Percentiles rank a stretch among this genome's conserved stretches.
These are phyloP conservation scores for Eupithecia vulgata DNA, from an alignment of 2,888 invertebrate species.

Conservation along the genomic window DNA sequence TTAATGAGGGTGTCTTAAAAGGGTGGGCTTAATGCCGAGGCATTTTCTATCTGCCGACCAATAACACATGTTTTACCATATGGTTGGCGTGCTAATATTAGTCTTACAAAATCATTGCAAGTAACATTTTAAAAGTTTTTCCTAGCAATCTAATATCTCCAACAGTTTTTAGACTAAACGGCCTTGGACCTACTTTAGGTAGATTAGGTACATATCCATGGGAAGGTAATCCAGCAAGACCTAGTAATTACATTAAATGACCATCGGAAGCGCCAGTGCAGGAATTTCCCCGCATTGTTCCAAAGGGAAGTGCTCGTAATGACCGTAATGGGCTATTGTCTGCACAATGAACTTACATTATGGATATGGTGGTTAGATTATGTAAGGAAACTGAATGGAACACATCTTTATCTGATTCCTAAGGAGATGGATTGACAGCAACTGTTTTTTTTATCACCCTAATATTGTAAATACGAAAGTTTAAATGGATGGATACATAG, in stretches of 20 bases:
- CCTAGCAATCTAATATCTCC: background rate
- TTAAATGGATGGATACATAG: no score
- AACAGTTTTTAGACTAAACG: no score
- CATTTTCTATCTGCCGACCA: no score
- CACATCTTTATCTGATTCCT: background rate
- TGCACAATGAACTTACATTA: constrained; percentile 35
- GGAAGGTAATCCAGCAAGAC: background rate
- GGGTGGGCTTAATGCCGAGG: no score
- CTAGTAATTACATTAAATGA: constrained; percentile 7
- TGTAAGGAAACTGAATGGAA: constrained; percentile 19
- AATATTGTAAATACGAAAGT: no score
- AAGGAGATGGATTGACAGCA: background rate
- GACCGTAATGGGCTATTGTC: constrained; percentile 43
- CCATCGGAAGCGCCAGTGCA: constrained; percentile 33
- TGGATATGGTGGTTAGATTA: constrained; percentile 37
- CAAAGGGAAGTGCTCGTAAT: constrained; percentile 39
- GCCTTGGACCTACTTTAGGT: no score
- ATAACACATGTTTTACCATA: no score
- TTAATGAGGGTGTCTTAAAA: no score
- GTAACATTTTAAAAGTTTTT: background rate
- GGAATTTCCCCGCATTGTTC: constrained; percentile 45
- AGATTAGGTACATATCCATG: background rate
- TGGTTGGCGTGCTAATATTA: no score
- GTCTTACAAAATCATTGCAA: no score
- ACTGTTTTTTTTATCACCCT: no score